Conservation (phyloP, 2,797 vertebrate genomes). For the Tapirus indicus region DNA sequence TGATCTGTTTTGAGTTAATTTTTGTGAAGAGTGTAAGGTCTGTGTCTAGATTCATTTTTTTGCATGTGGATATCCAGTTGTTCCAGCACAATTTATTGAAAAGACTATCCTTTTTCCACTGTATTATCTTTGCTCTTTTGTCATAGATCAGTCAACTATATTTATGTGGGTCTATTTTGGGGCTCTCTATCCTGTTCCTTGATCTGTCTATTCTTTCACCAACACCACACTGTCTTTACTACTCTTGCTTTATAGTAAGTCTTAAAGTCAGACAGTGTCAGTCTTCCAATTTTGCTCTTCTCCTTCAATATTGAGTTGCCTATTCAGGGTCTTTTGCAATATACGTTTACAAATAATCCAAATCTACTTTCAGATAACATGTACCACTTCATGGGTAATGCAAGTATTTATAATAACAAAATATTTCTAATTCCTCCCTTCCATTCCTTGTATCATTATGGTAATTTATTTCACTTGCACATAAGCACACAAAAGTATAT, state of each 20-base stretch:
- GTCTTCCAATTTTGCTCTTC: not conserved
- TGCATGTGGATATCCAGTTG: too few relatives aligned
- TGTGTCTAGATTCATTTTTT: too few relatives aligned
- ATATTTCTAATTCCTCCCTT: not conserved
- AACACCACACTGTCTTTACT: not conserved
- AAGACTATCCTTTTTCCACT: too few relatives aligned
- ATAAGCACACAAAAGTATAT: not conserved
- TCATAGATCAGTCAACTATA: not conserved
- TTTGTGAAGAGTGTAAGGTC: too few relatives aligned
- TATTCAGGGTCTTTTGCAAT: not conserved
- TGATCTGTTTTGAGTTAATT: too few relatives aligned
- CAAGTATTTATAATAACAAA: not conserved
- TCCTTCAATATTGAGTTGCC: too few relatives aligned
- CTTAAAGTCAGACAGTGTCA: not conserved
- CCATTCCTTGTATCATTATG: not conserved
- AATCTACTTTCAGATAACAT: not conserved
- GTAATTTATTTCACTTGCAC: not conserved
- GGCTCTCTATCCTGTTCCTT: not conserved
- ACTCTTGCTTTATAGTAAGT: not conserved
- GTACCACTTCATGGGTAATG: not conserved
- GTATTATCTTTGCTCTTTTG: not conserved
- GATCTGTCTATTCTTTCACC: not conserved
- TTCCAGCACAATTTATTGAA: too few relatives aligned
- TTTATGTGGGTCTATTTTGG: not conserved
- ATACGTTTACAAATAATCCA: not conserved